Percentiles rank a stretch among this genome's conserved stretches.
These are phyloP conservation scores for Caiman crocodilus DNA, from an alignment of 2,797 vertebrate genomes.

Conservation along the genomic window DNA sequence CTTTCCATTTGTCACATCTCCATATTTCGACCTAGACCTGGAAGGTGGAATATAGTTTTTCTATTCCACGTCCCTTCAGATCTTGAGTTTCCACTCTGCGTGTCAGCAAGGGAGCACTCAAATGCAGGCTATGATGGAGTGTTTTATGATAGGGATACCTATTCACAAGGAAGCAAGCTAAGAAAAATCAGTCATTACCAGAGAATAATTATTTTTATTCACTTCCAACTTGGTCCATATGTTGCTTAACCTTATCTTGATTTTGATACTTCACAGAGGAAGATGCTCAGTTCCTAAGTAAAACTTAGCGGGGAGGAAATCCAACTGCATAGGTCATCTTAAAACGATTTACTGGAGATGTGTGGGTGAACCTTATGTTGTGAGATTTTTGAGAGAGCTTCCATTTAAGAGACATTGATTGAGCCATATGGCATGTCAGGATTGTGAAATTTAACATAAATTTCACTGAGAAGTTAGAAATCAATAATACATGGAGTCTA, in stretches of 20 bases:
- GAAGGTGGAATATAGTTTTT: neutral
- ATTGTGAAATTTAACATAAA: neutral
- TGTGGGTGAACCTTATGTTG: neutral
- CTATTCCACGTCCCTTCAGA: neutral
- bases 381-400: neutral
- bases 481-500: neutral
- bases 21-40: neutral
- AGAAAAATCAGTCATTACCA: neutral
- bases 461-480: neutral
- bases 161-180: neutral
- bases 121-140: neutral
- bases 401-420: neutral
- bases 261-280: neutral
- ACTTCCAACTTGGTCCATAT: neutral
- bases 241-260: accelerated
- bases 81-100: neutral
- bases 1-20: neutral
- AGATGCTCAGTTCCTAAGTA: neutral
- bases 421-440: neutral
- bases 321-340: accelerated
- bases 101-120: neutral
- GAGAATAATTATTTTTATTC: neutral
- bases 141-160: neutral
- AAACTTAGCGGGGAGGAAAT: neutral
- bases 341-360: neutral